phyloP scores from a whole-genome alignment of 1,140 invertebrate genomes.

The Tyrophagus putrescentiae region DNA sequence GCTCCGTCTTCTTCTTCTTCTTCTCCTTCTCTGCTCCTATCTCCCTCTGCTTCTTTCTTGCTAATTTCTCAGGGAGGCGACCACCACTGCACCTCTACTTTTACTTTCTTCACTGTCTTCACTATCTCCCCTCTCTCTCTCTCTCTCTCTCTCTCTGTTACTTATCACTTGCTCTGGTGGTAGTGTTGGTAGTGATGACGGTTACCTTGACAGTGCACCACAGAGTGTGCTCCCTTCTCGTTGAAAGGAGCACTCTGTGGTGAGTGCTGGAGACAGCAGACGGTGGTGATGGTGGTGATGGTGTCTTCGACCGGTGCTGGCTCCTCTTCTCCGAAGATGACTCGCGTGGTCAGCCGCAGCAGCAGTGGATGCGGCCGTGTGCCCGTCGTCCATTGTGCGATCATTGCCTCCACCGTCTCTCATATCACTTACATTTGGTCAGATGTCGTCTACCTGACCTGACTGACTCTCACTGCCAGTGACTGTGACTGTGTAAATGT shows the following conservation, averaged over 20 bases:
- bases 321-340: not conserved
- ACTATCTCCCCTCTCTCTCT: not conserved
- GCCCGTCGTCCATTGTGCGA: not conserved
- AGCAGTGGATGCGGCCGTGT: not conserved
- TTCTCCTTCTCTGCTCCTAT: not conserved
- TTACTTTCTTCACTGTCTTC: conserved; percentile 7
- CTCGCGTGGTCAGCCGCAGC: no score
- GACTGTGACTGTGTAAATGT: no score
- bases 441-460: not conserved
- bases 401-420: no score
- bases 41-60: not conserved
- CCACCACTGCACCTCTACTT: not conserved
- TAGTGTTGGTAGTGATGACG: no score
- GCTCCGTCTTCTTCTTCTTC: not conserved
- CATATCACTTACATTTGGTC: not conserved
- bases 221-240: no score
- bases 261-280: not conserved
- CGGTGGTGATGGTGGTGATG: not conserved
- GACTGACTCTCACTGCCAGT: no score
- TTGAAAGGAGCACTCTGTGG: no score
- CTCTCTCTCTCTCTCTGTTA: not conserved
- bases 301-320: not conserved
- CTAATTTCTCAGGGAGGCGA: not conserved
- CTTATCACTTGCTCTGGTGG: not conserved
- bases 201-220: no score